phyloP scores from a whole-genome alignment of 2,797 vertebrate species.

The Sorex maritimensis region DNA sequence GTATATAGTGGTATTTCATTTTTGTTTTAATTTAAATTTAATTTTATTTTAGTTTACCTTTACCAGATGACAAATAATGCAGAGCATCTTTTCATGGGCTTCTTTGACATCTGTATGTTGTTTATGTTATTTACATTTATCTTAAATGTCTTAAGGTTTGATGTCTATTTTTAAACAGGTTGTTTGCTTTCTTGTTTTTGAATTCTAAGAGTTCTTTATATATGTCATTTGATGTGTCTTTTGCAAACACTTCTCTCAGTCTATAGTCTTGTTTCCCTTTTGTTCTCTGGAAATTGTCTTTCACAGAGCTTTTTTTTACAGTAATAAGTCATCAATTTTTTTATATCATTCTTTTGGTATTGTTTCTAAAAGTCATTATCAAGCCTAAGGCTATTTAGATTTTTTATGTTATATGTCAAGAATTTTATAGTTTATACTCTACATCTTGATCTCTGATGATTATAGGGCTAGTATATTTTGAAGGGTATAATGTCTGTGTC shows the following conservation, averaged over 20 bases:
- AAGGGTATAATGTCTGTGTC: background rate
- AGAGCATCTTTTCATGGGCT: background rate
- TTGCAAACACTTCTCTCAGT: background rate
- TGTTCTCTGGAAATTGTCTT: background rate
- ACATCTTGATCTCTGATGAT: background rate
- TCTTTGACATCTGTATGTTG: background rate
- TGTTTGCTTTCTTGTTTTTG: background rate
- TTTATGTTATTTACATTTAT: no score
- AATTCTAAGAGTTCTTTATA: slow-evolving; percentile 11
- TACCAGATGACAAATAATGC: background rate
- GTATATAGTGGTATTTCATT: background rate
- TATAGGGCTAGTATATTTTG: no score
- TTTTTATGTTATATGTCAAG: background rate
- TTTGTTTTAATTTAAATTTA: background rate
- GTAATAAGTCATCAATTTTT: no score
- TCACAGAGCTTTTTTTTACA: background rate
- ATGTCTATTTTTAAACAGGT: background rate
- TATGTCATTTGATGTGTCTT: background rate
- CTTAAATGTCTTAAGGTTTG: background rate
- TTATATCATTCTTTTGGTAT: background rate
- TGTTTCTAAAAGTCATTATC: background rate
- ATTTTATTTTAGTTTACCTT: background rate
- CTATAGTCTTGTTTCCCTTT: background rate
- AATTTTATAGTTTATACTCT: background rate
- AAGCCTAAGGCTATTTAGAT: background rate